Evolutionary conservation across 2,113 vertebrate genomes (phyloP).

Genomic region (Perca flavescens): DNA sequence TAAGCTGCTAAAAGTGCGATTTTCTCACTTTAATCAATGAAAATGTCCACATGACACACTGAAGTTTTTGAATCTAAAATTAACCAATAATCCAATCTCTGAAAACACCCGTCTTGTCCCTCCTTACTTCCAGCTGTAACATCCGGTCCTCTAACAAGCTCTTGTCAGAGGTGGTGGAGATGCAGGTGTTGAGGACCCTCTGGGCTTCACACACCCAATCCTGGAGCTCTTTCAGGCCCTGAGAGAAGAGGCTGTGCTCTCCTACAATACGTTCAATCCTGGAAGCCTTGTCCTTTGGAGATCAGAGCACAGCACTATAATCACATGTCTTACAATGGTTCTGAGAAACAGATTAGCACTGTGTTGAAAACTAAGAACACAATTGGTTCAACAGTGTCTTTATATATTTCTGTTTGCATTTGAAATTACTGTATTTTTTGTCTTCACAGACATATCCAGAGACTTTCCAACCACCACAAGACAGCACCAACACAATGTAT

Average conservation of each 20-base stretch:
- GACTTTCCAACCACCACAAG: constrained; percentile 33
- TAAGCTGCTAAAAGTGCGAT: neutral
- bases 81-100: neutral
- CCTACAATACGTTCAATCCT: constrained; percentile 92
- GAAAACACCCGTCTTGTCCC: neutral
- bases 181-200: constrained; percentile 90
- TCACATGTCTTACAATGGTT: constrained; percentile 14
- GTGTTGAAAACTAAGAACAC: neutral
- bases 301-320: constrained; percentile 36
- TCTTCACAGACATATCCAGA: constrained; percentile 37
- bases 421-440: constrained; percentile 39
- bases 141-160: constrained; percentile 92
- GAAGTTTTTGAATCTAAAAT: neutral
- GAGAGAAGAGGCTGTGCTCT: constrained; percentile 94
- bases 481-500: constrained; percentile 15
- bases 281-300: constrained; percentile 91
- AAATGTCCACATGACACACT: neutral
- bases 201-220: constrained; percentile 93
- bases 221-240: constrained; percentile 91
- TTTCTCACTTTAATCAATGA: neutral
- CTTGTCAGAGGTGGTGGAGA: constrained; percentile 91
- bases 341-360: constrained; percentile 3
- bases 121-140: constrained; percentile 92
- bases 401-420: constrained; percentile 43
- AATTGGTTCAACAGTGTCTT: constrained; percentile 30